phyloP scores from a whole-genome alignment of 2,113 vertebrate genomes.

The Pollachius pollachius region DNA sequence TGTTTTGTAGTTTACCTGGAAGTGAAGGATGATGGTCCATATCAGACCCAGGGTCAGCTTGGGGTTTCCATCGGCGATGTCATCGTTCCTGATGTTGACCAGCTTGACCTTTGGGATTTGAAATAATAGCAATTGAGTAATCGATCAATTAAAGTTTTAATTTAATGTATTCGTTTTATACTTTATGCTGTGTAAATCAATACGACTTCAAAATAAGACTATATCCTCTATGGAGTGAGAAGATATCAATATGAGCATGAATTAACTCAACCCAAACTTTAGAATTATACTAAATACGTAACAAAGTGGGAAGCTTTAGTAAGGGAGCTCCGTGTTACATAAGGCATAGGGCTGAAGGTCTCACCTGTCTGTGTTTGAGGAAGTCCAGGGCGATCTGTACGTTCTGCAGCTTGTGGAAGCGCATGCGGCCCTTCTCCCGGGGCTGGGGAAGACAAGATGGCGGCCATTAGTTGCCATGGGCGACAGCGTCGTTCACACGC shows the following conservation, averaged over 20 bases:
- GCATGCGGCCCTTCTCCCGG: slow-evolving; percentile 93
- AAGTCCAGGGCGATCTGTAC: slow-evolving; percentile 97
- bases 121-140: neutral
- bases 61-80: slow-evolving; percentile 94
- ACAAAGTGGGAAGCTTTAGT: neutral
- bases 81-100: slow-evolving; percentile 96
- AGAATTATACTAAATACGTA: no score
- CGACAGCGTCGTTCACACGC: neutral
- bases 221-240: no score
- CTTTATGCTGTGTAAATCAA: no score
- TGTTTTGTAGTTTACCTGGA: slow-evolving; percentile 79
- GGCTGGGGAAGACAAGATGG: slow-evolving; percentile 71
- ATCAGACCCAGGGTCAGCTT: slow-evolving; percentile 95
- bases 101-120: slow-evolving; percentile 82
- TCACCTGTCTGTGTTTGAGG: slow-evolving; percentile 91
- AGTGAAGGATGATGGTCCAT: slow-evolving; percentile 98
- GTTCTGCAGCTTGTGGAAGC: slow-evolving; percentile 97
- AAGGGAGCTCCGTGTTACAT: neutral
- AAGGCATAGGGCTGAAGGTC: neutral
- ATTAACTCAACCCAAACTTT: no score
- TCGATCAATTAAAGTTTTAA: neutral
- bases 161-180: neutral
- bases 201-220: no score
- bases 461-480: neutral
- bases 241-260: neutral